A percentile compares a stretch with the other conserved stretches of the same genome.
phyloP scores from a whole-genome alignment of 1,140 invertebrate species.

The Temnothorax nylanderi region DNA sequence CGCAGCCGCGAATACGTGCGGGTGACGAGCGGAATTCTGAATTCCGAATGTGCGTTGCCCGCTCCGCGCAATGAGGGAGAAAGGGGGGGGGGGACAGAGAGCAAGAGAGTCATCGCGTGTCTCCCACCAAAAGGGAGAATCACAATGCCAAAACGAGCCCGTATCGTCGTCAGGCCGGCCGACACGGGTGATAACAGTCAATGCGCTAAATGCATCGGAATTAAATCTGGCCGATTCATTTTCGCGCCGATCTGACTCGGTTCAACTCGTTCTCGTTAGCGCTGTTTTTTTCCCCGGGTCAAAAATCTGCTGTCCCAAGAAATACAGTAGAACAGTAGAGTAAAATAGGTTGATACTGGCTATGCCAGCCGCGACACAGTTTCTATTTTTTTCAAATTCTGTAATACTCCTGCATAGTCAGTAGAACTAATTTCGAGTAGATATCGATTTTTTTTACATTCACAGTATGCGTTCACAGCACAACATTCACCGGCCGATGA shows the following conservation, averaged over 20 bases:
- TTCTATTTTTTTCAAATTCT: not conserved
- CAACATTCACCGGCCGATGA: not conserved
- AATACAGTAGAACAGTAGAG: not conserved
- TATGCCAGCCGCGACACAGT: not conserved
- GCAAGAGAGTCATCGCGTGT: constrained; percentile 43
- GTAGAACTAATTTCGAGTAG: not conserved
- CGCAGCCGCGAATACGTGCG: constrained; percentile 53
- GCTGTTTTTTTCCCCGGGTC: constrained; percentile 1
- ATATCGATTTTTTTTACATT: not conserved
- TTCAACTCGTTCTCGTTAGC: not conserved
- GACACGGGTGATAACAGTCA: constrained; percentile 79
- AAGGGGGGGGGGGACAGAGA: not conserved
- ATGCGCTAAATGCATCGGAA: constrained; percentile 81
- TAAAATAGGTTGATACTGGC: not conserved
- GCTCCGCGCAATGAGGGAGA: not conserved
- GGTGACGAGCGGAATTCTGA: constrained; percentile 76
- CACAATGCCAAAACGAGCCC: constrained; percentile 79
- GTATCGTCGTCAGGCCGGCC: constrained; percentile 77
- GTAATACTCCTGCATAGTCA: not conserved
- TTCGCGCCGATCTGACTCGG: not conserved
- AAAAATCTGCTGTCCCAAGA: not conserved
- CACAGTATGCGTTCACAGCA: not conserved
- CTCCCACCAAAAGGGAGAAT: constrained; percentile 61
- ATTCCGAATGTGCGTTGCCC: constrained; percentile 66
- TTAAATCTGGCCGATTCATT: constrained; percentile 78